Base-by-base conservation (phyloP, 2,888 invertebrate species). In the Merodon equestris region DNA sequence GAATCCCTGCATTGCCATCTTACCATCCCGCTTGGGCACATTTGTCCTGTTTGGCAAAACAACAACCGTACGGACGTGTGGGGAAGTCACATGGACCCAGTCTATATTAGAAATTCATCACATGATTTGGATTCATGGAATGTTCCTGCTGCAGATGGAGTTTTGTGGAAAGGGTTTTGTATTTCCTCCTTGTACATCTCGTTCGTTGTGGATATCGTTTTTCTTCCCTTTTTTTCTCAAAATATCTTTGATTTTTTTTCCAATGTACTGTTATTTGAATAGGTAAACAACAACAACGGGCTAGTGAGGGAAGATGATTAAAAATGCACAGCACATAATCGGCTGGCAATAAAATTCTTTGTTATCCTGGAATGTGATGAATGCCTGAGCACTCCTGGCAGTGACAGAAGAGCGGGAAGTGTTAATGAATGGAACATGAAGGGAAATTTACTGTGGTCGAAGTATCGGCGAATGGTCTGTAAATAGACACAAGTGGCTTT, bases 101-200 rank as follows among this genome's bases (percentile, higher is more conserved):
- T 61, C 76, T 60, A 77, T 77, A 27, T 27, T 77, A 67, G 67
- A 72, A 77, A 77, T 77, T 72, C 66, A 72, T 77, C 76, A 77
- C 76, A 77, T 67, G 72, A 77, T 77, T 77, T 77, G 47, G 67
- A 77, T 77, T 77, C 76, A 72, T 38, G 19, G 76, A 72, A 57
- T 72, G 71, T 67, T 67, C 57, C 54, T 67, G 44, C 76, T 77
- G 76, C 76, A 72, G 76, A 77, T 77, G 51, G 56, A 77, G 71
- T 67, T 66, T 58, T 45, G 40, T 54, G 9, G 47, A 70, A 54
- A 27, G 47, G 60, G 27, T 10, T 61, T n/a, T 70, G 38, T 5
- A 5, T 48, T 53, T 54, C 18, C 40, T 27, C 53, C 51, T 0
- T 1, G 27, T 27, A 27, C 27, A 2, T 44, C 27, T 63, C 9